Percentiles rank a stretch among this genome's conserved stretches.
These are phyloP conservation scores for Podarcis raffonei DNA, from an alignment of 2,113 vertebrate genomes.

Conservation along the genomic window DNA sequence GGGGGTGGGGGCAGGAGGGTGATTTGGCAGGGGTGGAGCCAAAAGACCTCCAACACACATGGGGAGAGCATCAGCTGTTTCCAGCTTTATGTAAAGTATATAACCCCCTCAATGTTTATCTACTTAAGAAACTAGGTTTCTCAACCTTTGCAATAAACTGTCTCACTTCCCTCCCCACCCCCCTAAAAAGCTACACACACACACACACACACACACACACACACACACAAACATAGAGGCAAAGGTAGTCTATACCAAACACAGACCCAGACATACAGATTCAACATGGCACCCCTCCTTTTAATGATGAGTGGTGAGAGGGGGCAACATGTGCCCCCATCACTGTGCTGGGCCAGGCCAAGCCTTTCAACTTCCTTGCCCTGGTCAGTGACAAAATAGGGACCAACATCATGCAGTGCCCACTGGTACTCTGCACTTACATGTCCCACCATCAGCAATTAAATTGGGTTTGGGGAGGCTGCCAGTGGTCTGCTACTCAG, in stretches of 20 bases:
- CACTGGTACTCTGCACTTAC: not conserved
- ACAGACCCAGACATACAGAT: too few relatives aligned
- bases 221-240: too few relatives aligned
- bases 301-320: too few relatives aligned
- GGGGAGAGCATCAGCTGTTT: slow-evolving; percentile 17
- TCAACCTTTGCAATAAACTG: slow-evolving; percentile 56
- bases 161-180: slow-evolving; percentile 27
- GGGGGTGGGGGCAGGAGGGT: too few relatives aligned
- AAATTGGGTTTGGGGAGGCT: too few relatives aligned
- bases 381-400: not conserved
- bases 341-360: too few relatives aligned
- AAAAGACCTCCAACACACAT: slow-evolving; percentile 8
- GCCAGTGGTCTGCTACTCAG: not conserved
- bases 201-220: too few relatives aligned
- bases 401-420: not conserved
- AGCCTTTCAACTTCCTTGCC: not conserved
- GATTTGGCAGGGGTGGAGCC: too few relatives aligned
- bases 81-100: slow-evolving; percentile 6
- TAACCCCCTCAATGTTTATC: slow-evolving; percentile 22
- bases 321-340: too few relatives aligned
- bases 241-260: too few relatives aligned
- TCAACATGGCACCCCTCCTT: too few relatives aligned
- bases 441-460: not conserved
- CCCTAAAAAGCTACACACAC: too few relatives aligned
- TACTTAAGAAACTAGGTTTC: slow-evolving; percentile 63